Conservation (phyloP, 2,797 vertebrate genomes). For the Tamandua tetradactyla region DNA sequence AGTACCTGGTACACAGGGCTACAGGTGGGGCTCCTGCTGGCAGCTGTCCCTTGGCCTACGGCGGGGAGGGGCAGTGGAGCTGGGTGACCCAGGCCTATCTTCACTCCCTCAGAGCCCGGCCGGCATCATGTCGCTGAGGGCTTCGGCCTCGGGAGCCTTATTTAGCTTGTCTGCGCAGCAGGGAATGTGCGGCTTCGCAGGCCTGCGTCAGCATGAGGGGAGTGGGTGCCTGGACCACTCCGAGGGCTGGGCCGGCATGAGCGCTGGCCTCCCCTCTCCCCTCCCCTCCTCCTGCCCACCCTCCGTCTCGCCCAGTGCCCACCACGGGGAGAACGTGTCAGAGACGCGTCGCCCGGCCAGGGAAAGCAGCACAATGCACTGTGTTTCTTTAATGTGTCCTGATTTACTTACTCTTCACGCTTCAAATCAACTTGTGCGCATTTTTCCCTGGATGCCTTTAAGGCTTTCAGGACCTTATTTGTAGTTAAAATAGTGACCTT, state of each 20-base stretch:
- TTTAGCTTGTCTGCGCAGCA: neutral
- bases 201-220: no score
- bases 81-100: neutral
- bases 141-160: neutral
- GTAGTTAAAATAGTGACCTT: slow-evolving; percentile 59
- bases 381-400: neutral
- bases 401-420: slow-evolving; percentile 41
- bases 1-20: no score
- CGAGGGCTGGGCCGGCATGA: neutral
- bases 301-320: neutral
- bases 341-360: neutral
- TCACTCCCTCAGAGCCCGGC: neutral
- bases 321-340: neutral
- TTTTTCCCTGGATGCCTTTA: slow-evolving; percentile 26
- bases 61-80: neutral
- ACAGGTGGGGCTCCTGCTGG: neutral
- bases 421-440: slow-evolving; percentile 36
- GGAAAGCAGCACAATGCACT: slow-evolving; percentile 36
- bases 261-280: neutral
- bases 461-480: slow-evolving; percentile 62
- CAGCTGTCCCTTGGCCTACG: neutral
- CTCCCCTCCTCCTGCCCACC: neutral
- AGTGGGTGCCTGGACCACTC: no score
- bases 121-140: neutral
- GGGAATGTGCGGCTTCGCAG: neutral